Evolutionary conservation across 2,113 vertebrate species (phyloP).

Genomic region (Aptenodytes forsteri): DNA sequence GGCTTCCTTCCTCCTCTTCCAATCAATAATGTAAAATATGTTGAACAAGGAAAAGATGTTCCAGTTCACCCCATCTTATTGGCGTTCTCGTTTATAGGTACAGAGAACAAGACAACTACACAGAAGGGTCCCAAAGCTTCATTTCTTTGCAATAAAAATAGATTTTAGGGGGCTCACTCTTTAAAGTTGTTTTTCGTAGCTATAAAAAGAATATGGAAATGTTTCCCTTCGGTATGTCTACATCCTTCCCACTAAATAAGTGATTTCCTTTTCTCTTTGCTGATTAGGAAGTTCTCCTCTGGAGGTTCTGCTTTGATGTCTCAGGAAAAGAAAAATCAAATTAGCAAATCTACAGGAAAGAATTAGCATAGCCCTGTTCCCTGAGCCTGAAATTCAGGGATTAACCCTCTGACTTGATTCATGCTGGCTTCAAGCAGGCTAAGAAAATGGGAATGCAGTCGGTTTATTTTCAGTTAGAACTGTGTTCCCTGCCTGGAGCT

Average conservation of each 20-base stretch:
- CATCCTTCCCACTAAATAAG: conserved; percentile 32
- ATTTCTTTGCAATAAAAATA: neutral
- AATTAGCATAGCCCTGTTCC: neutral
- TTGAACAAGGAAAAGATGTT: neutral
- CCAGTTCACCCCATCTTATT: neutral
- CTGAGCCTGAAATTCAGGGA: neutral
- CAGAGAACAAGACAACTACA: fast-evolving
- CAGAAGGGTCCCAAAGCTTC: neutral
- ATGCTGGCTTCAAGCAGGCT: neutral
- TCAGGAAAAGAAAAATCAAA: conserved; percentile 10
- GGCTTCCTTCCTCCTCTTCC: neutral
- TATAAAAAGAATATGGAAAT: conserved; percentile 43
- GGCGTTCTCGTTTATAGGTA: neutral
- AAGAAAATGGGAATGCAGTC: fast-evolving
- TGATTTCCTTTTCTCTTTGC: conserved; percentile 37
- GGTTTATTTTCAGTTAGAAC: too few species aligned
- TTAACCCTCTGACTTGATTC: neutral
- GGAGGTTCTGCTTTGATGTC: conserved; percentile 32
- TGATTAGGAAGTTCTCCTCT: conserved; percentile 41
- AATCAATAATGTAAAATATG: neutral
- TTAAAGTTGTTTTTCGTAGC: neutral
- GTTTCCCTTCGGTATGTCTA: neutral
- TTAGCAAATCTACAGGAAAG: conserved; percentile 27
- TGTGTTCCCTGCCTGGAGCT: fast-evolving
- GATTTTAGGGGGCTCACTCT: neutral